These are phyloP conservation scores for Phocoena sinus DNA, from an alignment of 2,113 vertebrate genomes.

Conservation along the genomic window DNA sequence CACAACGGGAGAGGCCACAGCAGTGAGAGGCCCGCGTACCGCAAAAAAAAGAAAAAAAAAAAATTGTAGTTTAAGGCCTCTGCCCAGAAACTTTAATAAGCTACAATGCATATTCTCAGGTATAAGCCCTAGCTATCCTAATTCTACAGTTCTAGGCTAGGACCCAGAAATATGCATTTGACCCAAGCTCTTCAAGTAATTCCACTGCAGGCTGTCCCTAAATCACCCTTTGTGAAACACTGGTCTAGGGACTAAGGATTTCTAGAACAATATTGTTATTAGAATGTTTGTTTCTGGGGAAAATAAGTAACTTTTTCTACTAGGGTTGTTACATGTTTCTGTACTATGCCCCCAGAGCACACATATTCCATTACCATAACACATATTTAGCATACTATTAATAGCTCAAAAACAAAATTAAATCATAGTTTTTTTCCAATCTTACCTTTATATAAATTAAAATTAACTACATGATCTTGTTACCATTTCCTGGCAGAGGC, in stretches of 20 bases:
- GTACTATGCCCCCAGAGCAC: not conserved
- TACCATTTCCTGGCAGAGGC: not conserved
- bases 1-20: too few species aligned
- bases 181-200: not conserved
- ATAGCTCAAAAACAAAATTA: not conserved
- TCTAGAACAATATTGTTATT: not conserved
- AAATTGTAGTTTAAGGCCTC: not conserved
- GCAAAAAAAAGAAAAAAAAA: too few species aligned
- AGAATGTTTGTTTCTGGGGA: not conserved
- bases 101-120: not conserved
- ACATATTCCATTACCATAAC: not conserved
- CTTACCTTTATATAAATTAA: not conserved
- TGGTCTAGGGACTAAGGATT: not conserved
- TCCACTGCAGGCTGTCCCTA: not conserved
- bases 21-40: too few species aligned
- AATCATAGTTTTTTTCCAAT: not conserved
- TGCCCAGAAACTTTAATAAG: not conserved
- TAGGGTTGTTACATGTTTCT: not conserved
- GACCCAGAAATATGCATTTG: not conserved
- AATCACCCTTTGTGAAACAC: not conserved
- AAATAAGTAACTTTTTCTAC: not conserved
- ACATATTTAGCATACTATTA: not conserved
- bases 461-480: not conserved
- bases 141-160: not conserved
- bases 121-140: not conserved